Evolutionary conservation across 2,113 vertebrate species (phyloP), one percentile per base, ranked within the genome.

Genomic region (Syrrhaptes paradoxus): DNA sequence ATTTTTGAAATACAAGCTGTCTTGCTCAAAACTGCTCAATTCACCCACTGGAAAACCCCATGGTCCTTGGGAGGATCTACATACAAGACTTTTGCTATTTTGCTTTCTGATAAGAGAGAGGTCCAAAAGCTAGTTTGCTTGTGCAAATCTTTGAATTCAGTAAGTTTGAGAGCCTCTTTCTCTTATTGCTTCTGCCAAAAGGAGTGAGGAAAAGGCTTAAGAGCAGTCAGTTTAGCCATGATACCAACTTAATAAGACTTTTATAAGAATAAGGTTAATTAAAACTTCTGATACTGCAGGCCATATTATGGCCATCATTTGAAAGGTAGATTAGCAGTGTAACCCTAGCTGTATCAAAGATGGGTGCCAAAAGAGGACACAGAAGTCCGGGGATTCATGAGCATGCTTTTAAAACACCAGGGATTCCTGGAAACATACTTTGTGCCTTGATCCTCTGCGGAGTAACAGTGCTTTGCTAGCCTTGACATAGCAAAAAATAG

Each of bases 21-120:
- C 72, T 65, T 55, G 19, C 63, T 65, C 29, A 71, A 61, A 62
- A 84, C 10, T 24, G 21, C n/a, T 58, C 71, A 54, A 0, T 49
- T 82, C 25, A 78, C 3, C 7, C 21, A 41, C n/a, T 25, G 28
- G 41, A 74, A 48, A 82, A 90, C 11, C 48, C 29, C 45, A 36
- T 0, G 0, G 55, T 43, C 19, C 51, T 70, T 77, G 19, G 22
- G 9, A 81, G 16, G 13, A 7, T 26, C 36, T 66, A 36, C 1
- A 3, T 26, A 11, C n/a, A 52, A 78, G n/a, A 49, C 7, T 71
- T 68, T 3, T 61, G 31, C 7, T 70, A 22, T 32, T 87, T 34
- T 31, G 10, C 11, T 58, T 81, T 78, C 65, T 31, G 46, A 48
- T 5, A 55, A 66, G 14, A 48, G 10, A 67, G 26, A 55, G 31